Evolutionary conservation across 2,888 invertebrate genomes (phyloP).

Genomic region (Branchinecta sandiegonensis): DNA sequence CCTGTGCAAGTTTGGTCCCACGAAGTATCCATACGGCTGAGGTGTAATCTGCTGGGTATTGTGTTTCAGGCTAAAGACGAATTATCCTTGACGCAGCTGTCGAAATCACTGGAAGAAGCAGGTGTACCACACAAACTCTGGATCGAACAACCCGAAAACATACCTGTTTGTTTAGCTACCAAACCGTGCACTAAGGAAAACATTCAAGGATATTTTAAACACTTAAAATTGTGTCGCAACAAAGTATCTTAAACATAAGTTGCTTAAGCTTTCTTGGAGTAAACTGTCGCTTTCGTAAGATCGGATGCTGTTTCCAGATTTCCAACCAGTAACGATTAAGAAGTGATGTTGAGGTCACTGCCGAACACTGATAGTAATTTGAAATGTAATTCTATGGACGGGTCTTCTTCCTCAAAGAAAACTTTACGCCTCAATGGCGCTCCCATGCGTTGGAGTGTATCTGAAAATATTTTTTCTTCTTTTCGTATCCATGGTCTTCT

Average conservation of each 20-base stretch:
- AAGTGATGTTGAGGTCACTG: too few relatives aligned
- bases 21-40: too few relatives aligned
- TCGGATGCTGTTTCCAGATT: too few relatives aligned
- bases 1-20: too few relatives aligned
- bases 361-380: constrained; percentile 49
- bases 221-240: constrained; percentile 34
- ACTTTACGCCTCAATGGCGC: constrained; percentile 48
- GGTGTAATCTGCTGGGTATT: constrained; percentile 23
- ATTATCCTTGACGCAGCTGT: constrained; percentile 49
- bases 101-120: constrained; percentile 52
- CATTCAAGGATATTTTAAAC: constrained; percentile 36
- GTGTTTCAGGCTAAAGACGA: constrained; percentile 56
- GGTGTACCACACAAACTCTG: constrained; percentile 75
- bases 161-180: constrained; percentile 80
- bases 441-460: constrained; percentile 48
- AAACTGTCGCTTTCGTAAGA: too few relatives aligned
- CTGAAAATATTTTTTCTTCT: constrained; percentile 62
- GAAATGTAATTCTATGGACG: constrained; percentile 59
- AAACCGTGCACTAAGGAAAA: constrained; percentile 60
- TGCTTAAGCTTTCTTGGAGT: neutral
- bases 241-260: constrained; percentile 13
- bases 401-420: constrained; percentile 44
- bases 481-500: constrained; percentile 67
- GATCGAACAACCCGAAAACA: constrained; percentile 94
- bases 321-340: too few relatives aligned